These are phyloP conservation scores for Leptodactylus fallax DNA, from an alignment of 2,797 vertebrate species.

Conservation along the genomic window DNA sequence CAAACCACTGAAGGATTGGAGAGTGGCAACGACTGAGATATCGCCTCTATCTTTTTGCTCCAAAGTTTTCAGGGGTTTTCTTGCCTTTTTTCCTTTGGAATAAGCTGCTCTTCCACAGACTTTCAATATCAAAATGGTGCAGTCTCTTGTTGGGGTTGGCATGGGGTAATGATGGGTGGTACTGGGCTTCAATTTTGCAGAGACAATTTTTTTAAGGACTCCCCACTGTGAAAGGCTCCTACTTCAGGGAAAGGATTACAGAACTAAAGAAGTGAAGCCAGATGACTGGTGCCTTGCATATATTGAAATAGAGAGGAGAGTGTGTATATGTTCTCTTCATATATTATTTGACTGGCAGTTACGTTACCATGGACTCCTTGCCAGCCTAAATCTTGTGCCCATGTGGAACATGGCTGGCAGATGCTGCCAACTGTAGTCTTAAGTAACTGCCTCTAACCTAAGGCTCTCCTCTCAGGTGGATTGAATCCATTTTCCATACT, in stretches of 20 bases:
- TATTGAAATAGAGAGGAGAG: constrained; percentile 43
- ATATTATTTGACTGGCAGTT: constrained; percentile 24
- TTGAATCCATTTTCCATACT: constrained; percentile 47
- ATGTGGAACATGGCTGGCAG: constrained; percentile 27
- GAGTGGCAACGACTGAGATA: constrained; percentile 46
- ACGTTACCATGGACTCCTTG: constrained; percentile 48
- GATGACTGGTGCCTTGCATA: constrained; percentile 63
- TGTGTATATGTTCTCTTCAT: constrained; percentile 34
- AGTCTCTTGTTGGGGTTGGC: constrained; percentile 54
- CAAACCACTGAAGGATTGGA: constrained; percentile 32
- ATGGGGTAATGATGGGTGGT: constrained; percentile 39
- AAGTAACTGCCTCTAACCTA: constrained; percentile 46
- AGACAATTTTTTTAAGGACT: constrained; percentile 61
- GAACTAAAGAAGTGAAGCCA: constrained; percentile 63
- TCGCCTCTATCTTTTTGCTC: constrained; percentile 54
- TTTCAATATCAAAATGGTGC: constrained; percentile 63
- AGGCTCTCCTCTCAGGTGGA: constrained; percentile 55
- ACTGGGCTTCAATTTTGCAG: constrained; percentile 50
- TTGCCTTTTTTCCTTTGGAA: constrained; percentile 51
- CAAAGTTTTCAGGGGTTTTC: constrained; percentile 57
- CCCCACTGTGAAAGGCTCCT: constrained; percentile 64
- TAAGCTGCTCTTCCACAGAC: constrained; percentile 64
- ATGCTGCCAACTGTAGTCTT: constrained; percentile 45
- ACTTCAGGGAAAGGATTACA: constrained; percentile 59
- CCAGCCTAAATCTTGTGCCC: constrained; percentile 37